Evolutionary conservation across 2,113 vertebrate species (phyloP), one percentile per base, ranked within the genome.

Genomic region (Crotalus viridis): DNA sequence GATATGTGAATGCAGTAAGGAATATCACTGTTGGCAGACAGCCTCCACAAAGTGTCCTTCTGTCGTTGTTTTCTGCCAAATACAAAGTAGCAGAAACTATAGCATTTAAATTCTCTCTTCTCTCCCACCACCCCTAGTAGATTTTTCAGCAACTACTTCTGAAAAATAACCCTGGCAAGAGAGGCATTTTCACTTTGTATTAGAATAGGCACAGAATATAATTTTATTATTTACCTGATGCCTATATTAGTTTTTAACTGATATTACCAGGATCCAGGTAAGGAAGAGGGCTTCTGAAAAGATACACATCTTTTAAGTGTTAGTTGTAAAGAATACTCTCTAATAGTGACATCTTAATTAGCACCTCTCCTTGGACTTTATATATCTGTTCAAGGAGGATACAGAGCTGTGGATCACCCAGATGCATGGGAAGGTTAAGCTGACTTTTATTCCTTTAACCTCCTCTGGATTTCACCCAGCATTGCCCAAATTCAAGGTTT

Each of bases 381-480:
- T 56, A 52, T 24, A 33, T 92, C 9, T 33, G n/a, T 8, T 39
- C 26, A 52, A 13, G 21, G 21, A 54, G 33, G 22, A 88, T 51
- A 54, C 12, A 10, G 87, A 39, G 19, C 22, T 74, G 12, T 55
- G 88, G 59, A 52, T 92, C 87, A n/a, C 51, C 24, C 51, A 55
- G 51, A 88, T 88, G 59, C 19, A 10, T 39, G 26, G n/a, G 51
- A 64, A 81, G 91, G 88, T 92, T 89, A 56, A 26, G 28, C 4
- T 89, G 91, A 74, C 61, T 64, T 64, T 74, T 33, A 89, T 92
- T 74, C 39, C 87, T 56, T 88, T 89, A 9, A 88, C 55, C 51
- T 81, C 7, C 46, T 74, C 86, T 92, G 61, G 26, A 74, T 81
- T 92, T 92, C 81, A 69, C 33, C 24, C 33, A 81, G 61, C 15